These are phyloP conservation scores for Natrix natrix DNA, from an alignment of 2,797 vertebrate species.

Conservation along the genomic window DNA sequence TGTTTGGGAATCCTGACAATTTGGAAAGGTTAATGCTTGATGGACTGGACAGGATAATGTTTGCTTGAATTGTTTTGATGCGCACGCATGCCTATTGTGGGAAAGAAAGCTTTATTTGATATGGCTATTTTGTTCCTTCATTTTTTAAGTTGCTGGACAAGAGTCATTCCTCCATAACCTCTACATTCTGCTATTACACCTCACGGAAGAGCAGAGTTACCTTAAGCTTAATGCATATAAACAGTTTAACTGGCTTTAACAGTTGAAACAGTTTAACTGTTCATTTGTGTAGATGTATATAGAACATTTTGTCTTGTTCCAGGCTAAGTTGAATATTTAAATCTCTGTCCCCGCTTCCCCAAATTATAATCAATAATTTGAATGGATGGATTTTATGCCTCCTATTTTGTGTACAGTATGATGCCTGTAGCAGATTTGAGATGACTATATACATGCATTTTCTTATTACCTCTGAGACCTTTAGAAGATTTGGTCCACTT, in stretches of 20 bases:
- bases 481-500: background rate
- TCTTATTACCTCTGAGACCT: background rate
- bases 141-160: background rate
- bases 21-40: background rate
- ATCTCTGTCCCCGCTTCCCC: background rate
- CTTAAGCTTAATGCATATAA: background rate
- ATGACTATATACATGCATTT: background rate
- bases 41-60: background rate
- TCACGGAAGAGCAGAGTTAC: background rate
- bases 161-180: background rate
- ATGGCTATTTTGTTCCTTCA: background rate
- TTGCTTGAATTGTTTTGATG: background rate
- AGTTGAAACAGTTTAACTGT: background rate
- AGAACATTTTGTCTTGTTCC: slow-evolving; percentile 15
- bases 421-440: background rate
- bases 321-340: background rate
- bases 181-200: background rate
- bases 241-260: background rate
- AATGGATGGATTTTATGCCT: background rate
- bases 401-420: background rate
- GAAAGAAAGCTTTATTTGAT: background rate
- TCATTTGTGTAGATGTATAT: background rate
- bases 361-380: background rate
- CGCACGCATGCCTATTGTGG: background rate
- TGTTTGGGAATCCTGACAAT: slow-evolving; percentile 14